A percentile compares a stretch with the other conserved stretches of the same genome.
Evolutionary conservation across 2,797 vertebrate species (phyloP).

Genomic region (Urocyon cinereoargenteus): DNA sequence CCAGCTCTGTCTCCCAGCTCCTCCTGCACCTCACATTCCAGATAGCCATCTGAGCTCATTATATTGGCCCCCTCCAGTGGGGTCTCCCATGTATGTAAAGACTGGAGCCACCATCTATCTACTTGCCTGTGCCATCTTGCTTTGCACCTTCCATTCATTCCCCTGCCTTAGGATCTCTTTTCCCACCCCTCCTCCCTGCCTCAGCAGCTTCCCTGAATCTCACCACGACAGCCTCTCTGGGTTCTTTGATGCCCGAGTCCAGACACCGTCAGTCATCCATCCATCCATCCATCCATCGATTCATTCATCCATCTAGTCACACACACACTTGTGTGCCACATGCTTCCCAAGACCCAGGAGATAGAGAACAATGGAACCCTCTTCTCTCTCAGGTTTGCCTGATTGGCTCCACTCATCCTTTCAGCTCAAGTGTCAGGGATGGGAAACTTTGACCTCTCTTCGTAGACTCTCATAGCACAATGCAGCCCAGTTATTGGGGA

Average conservation of each 20-base stretch:
- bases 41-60: background rate
- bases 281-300: background rate
- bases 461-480: background rate
- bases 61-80: background rate
- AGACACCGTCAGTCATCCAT: background rate
- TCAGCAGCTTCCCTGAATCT: background rate
- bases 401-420: background rate
- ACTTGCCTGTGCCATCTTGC: background rate
- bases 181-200: background rate
- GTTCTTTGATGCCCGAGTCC: background rate
- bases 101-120: background rate
- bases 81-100: background rate
- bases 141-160: background rate
- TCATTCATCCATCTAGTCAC: no score
- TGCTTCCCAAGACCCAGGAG: background rate
- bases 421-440: background rate
- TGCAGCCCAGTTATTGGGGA: background rate
- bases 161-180: background rate
- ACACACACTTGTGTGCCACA: background rate
- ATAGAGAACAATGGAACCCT: background rate
- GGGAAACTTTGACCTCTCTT: background rate
- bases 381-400: background rate
- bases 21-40: background rate
- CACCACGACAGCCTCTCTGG: background rate
- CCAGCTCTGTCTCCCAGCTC: background rate